Evolutionary conservation across 2,888 invertebrate genomes (phyloP), one percentile per base, ranked within the genome.

Genomic region (Aromia moschata): DNA sequence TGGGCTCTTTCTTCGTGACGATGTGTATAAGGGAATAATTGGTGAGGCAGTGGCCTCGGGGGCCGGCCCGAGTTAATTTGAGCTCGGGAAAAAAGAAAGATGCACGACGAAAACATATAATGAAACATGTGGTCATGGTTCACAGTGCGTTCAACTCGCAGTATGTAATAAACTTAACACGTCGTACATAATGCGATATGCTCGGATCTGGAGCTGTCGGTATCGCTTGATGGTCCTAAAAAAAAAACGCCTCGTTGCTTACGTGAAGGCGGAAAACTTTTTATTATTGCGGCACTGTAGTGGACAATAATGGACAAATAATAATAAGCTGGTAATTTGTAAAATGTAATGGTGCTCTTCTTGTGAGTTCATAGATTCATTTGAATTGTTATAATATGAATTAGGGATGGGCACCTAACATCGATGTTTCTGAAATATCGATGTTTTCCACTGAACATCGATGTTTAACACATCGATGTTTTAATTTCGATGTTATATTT

Each of bases 51-150:
- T 58, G 55, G 52, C 64, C 60, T 43, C 52, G 49, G 62, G 67
- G 60, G 56, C 61, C 67, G 67, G 67, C 58, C 59, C 31, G 56
- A 45, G 64, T 52, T 67, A 67, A 67, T 67, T 63, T 67, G 60
- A 64, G 62, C 64, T 52, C 51, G 54, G 62, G 64, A 64, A 52
- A n/a, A 58, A 64, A 66, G 53, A 59, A 60, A 62, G 52, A 58
- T 58, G 43, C 60, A 64, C 61, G 67, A 63, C 56, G 59, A 65
- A 67, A 67, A 57, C 58, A 54, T 58, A 61, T 62, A 56, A 56
- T 61, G 59, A 66, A 61, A 58, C 64, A 59, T 55, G 59, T 59
- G 49, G 54, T 60, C 60, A 64, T 63, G 59, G 61, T 56, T 64
- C 55, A 60, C 58, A 56, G 67, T 64, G 60, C 67, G 56, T 67